Evolutionary conservation across 35 echinoderm and acorn worm species (phyloP).

Genomic region (Lytechinus variegatus): DNA sequence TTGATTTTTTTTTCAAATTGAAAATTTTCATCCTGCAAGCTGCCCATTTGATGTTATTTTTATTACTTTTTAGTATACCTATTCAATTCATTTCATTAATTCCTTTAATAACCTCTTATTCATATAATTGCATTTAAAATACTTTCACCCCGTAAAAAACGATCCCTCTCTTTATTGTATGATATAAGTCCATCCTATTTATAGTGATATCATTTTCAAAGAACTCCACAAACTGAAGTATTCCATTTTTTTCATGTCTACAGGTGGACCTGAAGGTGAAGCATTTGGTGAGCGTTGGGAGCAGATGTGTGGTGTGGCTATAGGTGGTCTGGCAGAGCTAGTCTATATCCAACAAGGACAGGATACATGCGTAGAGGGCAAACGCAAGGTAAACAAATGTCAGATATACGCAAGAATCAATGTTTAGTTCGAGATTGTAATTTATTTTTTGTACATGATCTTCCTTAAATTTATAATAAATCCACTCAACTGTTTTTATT

Average conservation of each 20-base stretch:
- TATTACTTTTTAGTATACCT: too few species aligned
- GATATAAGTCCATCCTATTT: neutral
- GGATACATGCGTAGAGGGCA: slow-evolving; percentile 70
- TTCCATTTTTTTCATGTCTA: neutral
- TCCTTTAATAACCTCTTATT: too few species aligned
- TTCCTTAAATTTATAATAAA: too few species aligned
- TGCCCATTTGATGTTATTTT: too few species aligned
- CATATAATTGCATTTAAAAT: too few species aligned
- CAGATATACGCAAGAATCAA: neutral
- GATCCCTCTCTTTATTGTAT: too few species aligned
- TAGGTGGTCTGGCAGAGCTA: slow-evolving; percentile 81
- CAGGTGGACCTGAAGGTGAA: slow-evolving; percentile 57
- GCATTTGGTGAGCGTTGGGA: slow-evolving; percentile 72
- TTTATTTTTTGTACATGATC: too few species aligned
- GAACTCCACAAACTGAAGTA: neutral
- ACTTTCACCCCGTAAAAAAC: too few species aligned
- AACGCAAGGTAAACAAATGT: slow-evolving; percentile 67
- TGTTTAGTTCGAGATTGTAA: neutral
- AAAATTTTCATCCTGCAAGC: too few species aligned
- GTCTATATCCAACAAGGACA: slow-evolving; percentile 78
- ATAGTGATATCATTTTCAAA: neutral
- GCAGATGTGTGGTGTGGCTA: slow-evolving; percentile 76
- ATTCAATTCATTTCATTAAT: too few species aligned
- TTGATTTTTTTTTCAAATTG: too few species aligned
- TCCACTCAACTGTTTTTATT: too few species aligned